Base-by-base conservation (phyloP, 2,113 vertebrate species). In the Nettapus auritus region DNA sequence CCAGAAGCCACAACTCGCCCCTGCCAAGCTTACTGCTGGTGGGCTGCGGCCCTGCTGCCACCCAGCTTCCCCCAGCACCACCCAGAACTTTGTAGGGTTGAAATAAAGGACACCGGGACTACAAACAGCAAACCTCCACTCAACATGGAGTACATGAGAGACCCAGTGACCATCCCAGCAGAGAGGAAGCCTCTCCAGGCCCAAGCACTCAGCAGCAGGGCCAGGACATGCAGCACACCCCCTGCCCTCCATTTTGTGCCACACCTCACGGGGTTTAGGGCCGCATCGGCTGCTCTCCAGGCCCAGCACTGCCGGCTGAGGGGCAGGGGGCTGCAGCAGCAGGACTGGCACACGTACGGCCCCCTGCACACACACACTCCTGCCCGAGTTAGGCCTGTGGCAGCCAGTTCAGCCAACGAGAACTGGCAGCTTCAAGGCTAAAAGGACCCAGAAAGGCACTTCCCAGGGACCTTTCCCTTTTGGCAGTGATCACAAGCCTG, bases 161-260 rank as follows among this genome's bases (percentile, higher is more conserved):
- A 44, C 25, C 22, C 9, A 0, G 3, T 0, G 3, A 7, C 77
- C 25, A 34, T 48, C 56, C 63, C 26, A 31, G 40, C 40, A 42
- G 66, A 64, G 19, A 34, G 31, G 29, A 55, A 69, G 31, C 42
- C 44, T 34, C 6, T 66, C 48, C 50, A 31, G 23, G 50, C 38
- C 17, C 0, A 1, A 79, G 85, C 29, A 71, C 21, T 22, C 28
- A 79, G 59, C 53, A 36, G 33, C 46, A 16, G 14, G 19, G 15
- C 46, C 62, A 36, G 26, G n/a, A 77, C 38, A 7, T 1, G 1
- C 40, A 25, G 67, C 4, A 36, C 20, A 9, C 69, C 28, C 18
- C 53, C 60, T 15, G 42, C 36, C 14, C 68, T 28, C 66, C 73
- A 31, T 6, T 36, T 25, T 26, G 17, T 3, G 60, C 31, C 36